Evolutionary conservation across 2,113 vertebrate species (phyloP).

Genomic region (Isurus oxyrinchus): DNA sequence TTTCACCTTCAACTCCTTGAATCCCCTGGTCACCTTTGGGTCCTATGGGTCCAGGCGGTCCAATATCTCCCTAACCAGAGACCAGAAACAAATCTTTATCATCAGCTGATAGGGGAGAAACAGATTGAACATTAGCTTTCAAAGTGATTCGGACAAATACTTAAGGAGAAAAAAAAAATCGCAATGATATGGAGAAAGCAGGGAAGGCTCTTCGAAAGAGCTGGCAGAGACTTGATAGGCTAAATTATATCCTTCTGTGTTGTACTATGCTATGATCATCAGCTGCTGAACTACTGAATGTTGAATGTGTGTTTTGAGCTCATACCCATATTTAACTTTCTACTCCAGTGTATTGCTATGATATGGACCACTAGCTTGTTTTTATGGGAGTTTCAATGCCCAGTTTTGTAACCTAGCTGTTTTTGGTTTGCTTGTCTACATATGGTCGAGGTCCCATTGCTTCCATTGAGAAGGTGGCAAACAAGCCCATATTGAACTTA

Average conservation of each 20-base stretch:
- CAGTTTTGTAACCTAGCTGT: not conserved
- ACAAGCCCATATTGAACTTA: too few relatives aligned
- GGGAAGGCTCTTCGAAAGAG: not conserved
- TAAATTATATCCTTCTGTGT: not conserved
- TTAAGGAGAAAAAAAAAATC: not conserved
- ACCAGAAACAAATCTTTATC: not conserved
- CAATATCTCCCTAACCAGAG: constrained; percentile 65
- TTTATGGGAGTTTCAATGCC: not conserved
- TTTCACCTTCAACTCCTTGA: constrained; percentile 73
- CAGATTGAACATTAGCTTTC: not conserved
- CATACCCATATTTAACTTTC: not conserved
- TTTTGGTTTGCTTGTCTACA: not conserved
- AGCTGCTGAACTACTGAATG: not conserved
- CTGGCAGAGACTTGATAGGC: not conserved
- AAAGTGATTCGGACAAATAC: not conserved
- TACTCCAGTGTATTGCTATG: not conserved
- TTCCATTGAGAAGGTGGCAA: too few relatives aligned
- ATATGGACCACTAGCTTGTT: not conserved
- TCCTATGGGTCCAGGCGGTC: constrained; percentile 61
- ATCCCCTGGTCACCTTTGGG: constrained; percentile 66
- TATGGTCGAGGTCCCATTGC: not conserved
- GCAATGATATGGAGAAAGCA: not conserved
- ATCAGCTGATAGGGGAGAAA: not conserved
- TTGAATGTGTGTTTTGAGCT: not conserved
- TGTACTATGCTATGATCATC: not conserved